Percentiles rank a stretch among this genome's conserved stretches.
Evolutionary conservation across 2,797 vertebrate species (phyloP).

Genomic region (Microctenopoma stevenorrisi): DNA sequence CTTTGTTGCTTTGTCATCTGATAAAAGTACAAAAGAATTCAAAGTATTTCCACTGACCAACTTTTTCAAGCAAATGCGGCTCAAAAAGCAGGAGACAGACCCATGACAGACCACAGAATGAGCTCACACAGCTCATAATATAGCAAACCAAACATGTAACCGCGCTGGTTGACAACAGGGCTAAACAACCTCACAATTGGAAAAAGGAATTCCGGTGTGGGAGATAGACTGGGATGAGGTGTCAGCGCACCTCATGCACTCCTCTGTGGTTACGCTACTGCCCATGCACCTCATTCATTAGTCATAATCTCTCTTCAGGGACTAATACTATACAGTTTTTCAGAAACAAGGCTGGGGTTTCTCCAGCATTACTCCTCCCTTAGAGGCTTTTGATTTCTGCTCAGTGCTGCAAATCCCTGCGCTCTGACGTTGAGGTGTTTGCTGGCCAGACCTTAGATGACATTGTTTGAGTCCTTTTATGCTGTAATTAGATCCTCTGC

Average conservation of each 20-base stretch:
- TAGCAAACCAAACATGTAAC: background rate
- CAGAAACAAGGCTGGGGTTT: background rate
- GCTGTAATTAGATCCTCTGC: no score
- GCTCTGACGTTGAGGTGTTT: background rate
- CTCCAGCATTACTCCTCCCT: background rate
- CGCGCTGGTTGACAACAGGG: background rate
- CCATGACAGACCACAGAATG: background rate
- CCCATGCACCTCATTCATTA: background rate
- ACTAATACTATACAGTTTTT: slow-evolving; percentile 4
- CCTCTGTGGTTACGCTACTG: background rate
- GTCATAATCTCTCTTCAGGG: background rate
- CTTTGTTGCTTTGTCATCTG: no score
- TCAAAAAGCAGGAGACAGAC: no score
- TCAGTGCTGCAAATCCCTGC: background rate
- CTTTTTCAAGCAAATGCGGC: no score
- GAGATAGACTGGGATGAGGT: background rate
- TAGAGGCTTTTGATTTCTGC: background rate
- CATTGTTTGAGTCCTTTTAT: no score
- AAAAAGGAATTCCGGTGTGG: background rate
- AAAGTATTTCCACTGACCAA: no score
- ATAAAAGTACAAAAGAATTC: no score
- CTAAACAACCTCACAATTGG: background rate
- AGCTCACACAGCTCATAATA: background rate
- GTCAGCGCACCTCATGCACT: background rate
- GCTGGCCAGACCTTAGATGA: background rate